Evolutionary conservation across 2,113 vertebrate genomes (phyloP), one percentile per base, ranked within the genome.

Genomic region (Colistium nudipinnis): DNA sequence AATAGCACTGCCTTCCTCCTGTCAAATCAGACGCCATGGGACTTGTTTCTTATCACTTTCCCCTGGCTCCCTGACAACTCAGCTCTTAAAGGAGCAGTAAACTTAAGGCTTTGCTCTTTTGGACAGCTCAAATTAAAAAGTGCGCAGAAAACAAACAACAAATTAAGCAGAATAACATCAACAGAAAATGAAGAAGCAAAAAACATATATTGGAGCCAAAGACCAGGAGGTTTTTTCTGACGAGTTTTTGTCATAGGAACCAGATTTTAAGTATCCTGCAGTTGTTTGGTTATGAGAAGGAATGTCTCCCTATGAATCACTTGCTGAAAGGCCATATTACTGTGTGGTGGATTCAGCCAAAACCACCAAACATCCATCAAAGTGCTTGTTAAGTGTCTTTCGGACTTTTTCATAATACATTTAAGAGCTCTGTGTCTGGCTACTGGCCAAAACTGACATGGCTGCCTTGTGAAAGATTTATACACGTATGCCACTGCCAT

Each of bases 371-470:
- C 85, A 87, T 86, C 78, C 76, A 91, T 89, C 83, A 85, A 53
- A 81, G 65, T 65, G 78, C 84, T 88, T 88, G 84, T 90, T 88
- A 88, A 82, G 85, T 78, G 81, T 90, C 81, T 70, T 86, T 79
- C n/a, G 9, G 79, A 78, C 72, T 74, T 87, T 86, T 82, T 86
- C 75, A 86, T 83, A 77, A 76, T 79, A 67, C 69, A 82, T 83
- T 85, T 74, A 64, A 73, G 84, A 72, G 52, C 45, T 74, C 52
- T 16, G 59, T 4, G 30, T 27, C 65, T 84, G 87, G 80, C 78
- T 62, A 33, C 51, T 0, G 0, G 82, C 82, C 84, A 87, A 78
- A 78, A 85, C 45, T 81, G 83, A 76, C 85, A 87, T 78, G 49
- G 76, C 79, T 64, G 75, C 51, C 70, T 52, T 27, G 44, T 74